Evolutionary conservation across 2,797 vertebrate species (phyloP).

Genomic region (Balearica regulorum): DNA sequence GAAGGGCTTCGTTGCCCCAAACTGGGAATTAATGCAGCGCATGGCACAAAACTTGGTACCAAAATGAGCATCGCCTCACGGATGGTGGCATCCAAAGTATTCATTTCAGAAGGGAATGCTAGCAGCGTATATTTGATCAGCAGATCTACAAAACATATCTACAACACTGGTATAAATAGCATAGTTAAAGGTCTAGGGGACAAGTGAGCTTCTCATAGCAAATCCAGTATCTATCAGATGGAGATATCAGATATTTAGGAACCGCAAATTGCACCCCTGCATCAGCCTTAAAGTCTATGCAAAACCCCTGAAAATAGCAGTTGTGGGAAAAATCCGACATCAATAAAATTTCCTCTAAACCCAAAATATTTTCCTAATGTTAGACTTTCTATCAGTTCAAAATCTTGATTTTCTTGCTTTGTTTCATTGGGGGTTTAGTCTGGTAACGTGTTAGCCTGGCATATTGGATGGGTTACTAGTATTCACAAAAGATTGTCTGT

Average conservation of each 20-base stretch:
- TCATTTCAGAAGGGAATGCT: not conserved
- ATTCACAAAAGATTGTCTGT: not conserved
- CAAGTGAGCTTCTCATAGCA: not conserved
- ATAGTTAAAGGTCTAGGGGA: not conserved
- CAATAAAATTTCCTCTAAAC: not conserved
- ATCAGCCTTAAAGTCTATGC: not conserved
- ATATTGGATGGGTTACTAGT: rapidly evolving
- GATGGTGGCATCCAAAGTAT: not conserved
- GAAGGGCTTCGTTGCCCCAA: not conserved
- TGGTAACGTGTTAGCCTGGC: too few relatives aligned
- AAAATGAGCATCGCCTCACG: not conserved
- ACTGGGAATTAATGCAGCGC: not conserved
- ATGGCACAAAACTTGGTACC: not conserved
- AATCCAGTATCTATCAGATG: not conserved
- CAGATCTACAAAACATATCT: not conserved
- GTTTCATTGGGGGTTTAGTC: not conserved
- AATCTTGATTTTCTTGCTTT: not conserved
- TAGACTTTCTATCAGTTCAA: not conserved
- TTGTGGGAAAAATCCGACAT: not conserved
- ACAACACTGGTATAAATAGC: too few relatives aligned
- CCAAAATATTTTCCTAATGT: not conserved
- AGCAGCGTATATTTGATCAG: not conserved
- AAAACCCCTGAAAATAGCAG: not conserved
- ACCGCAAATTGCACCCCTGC: not conserved
- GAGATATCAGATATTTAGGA: not conserved